Evolutionary conservation across 2,797 vertebrate species (phyloP), one percentile per base, ranked within the genome.

Genomic region (Alca torda): DNA sequence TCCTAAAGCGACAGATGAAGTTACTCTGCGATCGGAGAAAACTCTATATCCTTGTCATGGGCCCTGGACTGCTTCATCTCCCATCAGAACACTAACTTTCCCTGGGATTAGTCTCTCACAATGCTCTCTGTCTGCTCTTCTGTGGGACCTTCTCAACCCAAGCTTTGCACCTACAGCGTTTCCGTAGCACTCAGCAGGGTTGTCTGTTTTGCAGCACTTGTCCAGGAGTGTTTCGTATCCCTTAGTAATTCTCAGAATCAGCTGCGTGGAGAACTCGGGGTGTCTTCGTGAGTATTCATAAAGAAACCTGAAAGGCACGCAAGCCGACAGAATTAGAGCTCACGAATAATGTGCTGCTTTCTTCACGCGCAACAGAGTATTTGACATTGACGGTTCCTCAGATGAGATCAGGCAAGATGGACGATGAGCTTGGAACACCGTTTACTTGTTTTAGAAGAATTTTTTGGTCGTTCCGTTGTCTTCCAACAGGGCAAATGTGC

Each of bases 181-280:
- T 51, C 16, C 54, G 0, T 96, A 96, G 94, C 98, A 98, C 0
- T 84, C 54, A 0, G 41, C 59, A 46, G 98, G 86, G 15, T 97
- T 96, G 14, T 59, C 98, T 4, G 93, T 64, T 20, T 97, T 96
- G 84, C 98, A 98, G 96, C 98, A 98, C 37, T 92, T 97, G 4
- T 97, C 87, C 93, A 98, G 72, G 11, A 88, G 91, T 54, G 31
- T 7, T 97, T 98, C 95, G 3, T 97, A 98, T 7, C 13, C 56
- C 89, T 94, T 97, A 8, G 85, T 11, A 10, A 97, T 0, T 80
- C 97, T 97, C 85, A 98, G 17, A 4, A 98, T 30, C 94, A 98
- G 31, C 19, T 76, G 6, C 0, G 83, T 9, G 57, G 98, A 87
- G 25, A 73, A 57, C 1, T 98, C 96, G 0, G 90, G 96, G 54